Conservation (phyloP, 1,140 invertebrate species). For the Pomacea maculata region DNA sequence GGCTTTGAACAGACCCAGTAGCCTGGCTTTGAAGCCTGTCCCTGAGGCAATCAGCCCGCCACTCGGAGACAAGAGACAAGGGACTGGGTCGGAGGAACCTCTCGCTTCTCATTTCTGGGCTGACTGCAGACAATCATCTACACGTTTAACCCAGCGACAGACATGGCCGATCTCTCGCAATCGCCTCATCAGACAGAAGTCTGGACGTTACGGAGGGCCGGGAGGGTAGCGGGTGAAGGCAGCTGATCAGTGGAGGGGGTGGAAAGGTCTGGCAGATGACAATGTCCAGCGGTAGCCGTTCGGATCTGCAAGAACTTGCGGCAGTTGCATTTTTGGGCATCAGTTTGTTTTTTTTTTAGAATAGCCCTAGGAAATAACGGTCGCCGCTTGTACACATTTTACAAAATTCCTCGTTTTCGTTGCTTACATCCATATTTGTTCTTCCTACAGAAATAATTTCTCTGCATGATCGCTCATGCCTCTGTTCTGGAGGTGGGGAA, state of each 20-base stretch:
- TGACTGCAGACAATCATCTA: slow-evolving; percentile 11
- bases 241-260: not conserved
- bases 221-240: no score
- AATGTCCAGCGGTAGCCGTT: not conserved
- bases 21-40: not conserved
- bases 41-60: slow-evolving; percentile 2
- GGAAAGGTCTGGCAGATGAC: not conserved
- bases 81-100: not conserved
- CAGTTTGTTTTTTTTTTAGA: no score
- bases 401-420: no score
- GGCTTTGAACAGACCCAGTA: no score
- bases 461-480: no score
- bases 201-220: not conserved
- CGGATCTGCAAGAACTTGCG: no score
- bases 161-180: slow-evolving; percentile 1
- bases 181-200: not conserved
- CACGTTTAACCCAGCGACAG: slow-evolving; percentile 5
- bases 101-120: slow-evolving; percentile 3
- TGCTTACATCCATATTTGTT: no score
- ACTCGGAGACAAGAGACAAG: slow-evolving; percentile 1
- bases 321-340: no score
- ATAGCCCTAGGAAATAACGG: no score
- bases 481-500: no score
- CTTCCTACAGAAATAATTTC: no score
- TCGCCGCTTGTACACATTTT: no score